Evolutionary conservation across 2,113 vertebrate genomes (phyloP).

Genomic region (Microtus ochrogaster): DNA sequence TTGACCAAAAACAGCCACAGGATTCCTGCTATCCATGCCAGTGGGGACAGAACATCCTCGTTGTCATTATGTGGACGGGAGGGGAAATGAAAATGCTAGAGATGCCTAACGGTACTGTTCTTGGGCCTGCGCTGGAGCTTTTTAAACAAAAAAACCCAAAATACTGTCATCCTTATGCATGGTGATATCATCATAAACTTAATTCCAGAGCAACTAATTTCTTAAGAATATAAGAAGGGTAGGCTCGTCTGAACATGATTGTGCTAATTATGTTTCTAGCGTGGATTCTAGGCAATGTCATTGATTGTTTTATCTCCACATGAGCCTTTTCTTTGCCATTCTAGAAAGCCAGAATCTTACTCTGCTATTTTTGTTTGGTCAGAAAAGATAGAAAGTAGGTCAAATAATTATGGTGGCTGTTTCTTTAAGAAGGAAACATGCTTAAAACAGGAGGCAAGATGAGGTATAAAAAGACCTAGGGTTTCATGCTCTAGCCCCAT

Average conservation of each 20-base stretch:
- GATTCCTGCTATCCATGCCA: not conserved
- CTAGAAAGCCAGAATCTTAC: not conserved
- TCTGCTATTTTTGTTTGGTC: not conserved
- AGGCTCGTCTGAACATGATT: not conserved
- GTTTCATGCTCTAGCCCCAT: not conserved
- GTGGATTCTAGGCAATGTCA: not conserved
- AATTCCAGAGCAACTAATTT: conserved; percentile 27
- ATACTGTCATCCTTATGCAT: not conserved
- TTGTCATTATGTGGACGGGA: not conserved
- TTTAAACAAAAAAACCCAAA: not conserved
- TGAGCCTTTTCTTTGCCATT: conserved; percentile 15
- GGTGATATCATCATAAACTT: not conserved
- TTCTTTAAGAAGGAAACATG: conserved; percentile 11
- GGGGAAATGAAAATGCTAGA: not conserved
- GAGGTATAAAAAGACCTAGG: not conserved
- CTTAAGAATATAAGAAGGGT: not conserved
- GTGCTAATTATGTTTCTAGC: conserved; percentile 18
- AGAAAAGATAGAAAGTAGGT: not conserved
- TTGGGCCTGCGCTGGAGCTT: too few species aligned
- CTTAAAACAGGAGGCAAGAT: conserved; percentile 19
- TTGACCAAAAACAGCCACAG: not conserved
- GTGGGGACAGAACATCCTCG: not conserved
- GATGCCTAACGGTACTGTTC: not conserved
- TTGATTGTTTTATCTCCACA: not conserved
- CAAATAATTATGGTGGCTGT: not conserved